Evolutionary conservation across 2,797 vertebrate genomes (phyloP), one percentile per base, ranked within the genome.

Genomic region (Melopsittacus undulatus): DNA sequence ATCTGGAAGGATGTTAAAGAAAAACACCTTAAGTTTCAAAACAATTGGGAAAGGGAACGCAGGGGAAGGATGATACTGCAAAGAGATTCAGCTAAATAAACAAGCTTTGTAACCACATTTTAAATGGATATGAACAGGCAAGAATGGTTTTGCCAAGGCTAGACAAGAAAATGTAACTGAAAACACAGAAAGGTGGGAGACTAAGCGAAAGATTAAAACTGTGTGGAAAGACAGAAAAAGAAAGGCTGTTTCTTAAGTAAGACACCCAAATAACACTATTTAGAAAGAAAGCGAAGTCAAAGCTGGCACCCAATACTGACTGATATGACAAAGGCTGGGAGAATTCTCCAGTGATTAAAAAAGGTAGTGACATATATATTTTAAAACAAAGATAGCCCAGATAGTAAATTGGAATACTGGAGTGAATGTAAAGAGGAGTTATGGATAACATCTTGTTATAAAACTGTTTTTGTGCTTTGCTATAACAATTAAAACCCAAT

Each of bases 221-320:
- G 52, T 11, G 36, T 29, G 83, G 76, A 94, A 89, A 82, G 59
- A 86, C 52, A 85, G 72, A 80, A 91, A 81, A 85, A 86, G 67
- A 81, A 88, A 90, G 69, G 62, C 13, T 86, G 80, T 32, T 91
- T 80, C 69, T 94, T 64, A 75, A 75, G 66, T 66, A 64, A 86
- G 91, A 88, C 52, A 94, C 69, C 15, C 85, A 94, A 94, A 75
- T 90, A 94, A 88, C 16, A 57, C 0, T 1, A 95, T 87, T 92
- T 92, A 89, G 78, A 75, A 94, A 78, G 52, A 85, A 91, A 89
- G 75, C 48, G 40, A 95, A 94, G 83, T 70, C 59, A 93, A 94
- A 90, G 62, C 43, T 91, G 93, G 90, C 77, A 86, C 48, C 90
- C 26, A 14, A 45, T 89, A 94, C 29, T 93, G 89, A 92, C 89